These are phyloP conservation scores for Brachyopa scutellaris DNA, from an alignment of 2,888 invertebrate genomes.

Conservation along the genomic window DNA sequence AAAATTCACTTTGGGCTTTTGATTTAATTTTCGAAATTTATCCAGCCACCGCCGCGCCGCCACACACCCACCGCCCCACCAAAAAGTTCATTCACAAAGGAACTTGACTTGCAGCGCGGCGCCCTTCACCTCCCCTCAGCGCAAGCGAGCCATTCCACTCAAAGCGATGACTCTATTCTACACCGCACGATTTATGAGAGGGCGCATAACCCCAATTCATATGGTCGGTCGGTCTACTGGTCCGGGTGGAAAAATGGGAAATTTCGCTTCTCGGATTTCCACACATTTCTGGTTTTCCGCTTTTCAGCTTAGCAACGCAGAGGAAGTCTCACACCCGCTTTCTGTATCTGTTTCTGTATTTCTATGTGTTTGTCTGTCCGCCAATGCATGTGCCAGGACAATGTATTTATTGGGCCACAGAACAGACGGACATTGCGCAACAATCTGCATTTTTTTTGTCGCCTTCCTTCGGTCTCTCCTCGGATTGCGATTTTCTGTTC, in stretches of 20 bases:
- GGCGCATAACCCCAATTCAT: slow-evolving; percentile 71
- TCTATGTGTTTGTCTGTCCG: slow-evolving; percentile 16
- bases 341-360: slow-evolving; percentile 1
- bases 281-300: slow-evolving; percentile 72
- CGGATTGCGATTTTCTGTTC: slow-evolving; percentile 67
- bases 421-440: slow-evolving; percentile 70
- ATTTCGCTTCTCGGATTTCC: slow-evolving; percentile 70
- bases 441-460: slow-evolving; percentile 30
- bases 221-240: slow-evolving; percentile 41
- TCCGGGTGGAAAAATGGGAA: slow-evolving; percentile 40
- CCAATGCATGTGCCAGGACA: slow-evolving; percentile 63
- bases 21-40: slow-evolving; percentile 67
- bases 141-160: slow-evolving; percentile 19
- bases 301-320: slow-evolving; percentile 65
- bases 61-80: background rate
- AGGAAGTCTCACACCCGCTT: slow-evolving; percentile 48
- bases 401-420: slow-evolving; percentile 70
- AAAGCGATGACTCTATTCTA: slow-evolving; percentile 69
- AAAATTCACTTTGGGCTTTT: slow-evolving; percentile 64
- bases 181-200: slow-evolving; percentile 67
- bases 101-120: slow-evolving; percentile 52
- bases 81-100: slow-evolving; percentile 60
- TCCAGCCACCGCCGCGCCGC: background rate
- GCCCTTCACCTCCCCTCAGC: background rate
- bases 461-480: slow-evolving; percentile 5